A percentile compares a stretch with the other conserved stretches of the same genome.
These are phyloP conservation scores for Bombus picipes DNA, from an alignment of 1,140 invertebrate species.

Conservation along the genomic window DNA sequence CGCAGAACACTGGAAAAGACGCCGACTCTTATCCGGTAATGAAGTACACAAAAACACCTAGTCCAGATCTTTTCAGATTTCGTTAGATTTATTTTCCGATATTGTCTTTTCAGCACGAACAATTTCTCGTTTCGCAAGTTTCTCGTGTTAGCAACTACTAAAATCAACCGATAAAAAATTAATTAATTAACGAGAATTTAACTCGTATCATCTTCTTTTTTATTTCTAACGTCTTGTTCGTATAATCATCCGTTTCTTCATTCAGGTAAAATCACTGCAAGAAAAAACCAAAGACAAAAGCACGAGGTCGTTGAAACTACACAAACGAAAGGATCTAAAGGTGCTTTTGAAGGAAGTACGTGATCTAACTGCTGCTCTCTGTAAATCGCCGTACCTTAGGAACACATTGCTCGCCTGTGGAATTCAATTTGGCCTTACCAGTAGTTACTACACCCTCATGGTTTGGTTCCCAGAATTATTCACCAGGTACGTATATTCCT, in stretches of 20 bases:
- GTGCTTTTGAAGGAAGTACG: constrained; percentile 86
- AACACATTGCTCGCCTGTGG: constrained; percentile 88
- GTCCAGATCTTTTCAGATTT: too few species aligned
- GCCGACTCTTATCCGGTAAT: constrained; percentile 87
- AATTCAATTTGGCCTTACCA: constrained; percentile 89
- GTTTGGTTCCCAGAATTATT: constrained; percentile 93
- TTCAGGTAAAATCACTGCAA: constrained; percentile 86
- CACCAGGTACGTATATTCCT: constrained; percentile 70
- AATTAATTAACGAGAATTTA: neutral
- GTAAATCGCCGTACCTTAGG: constrained; percentile 86
- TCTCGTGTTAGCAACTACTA: too few species aligned
- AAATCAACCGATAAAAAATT: too few species aligned
- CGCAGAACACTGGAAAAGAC: constrained; percentile 87
- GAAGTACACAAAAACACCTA: too few species aligned
- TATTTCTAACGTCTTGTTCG: neutral
- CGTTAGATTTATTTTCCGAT: too few species aligned
- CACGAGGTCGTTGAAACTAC: constrained; percentile 78
- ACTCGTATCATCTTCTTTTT: neutral
- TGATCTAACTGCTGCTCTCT: constrained; percentile 87
- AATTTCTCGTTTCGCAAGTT: too few species aligned
- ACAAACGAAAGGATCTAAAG: constrained; percentile 87
- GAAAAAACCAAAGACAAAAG: constrained; percentile 85
- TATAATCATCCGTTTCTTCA: neutral
- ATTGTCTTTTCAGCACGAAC: too few species aligned
- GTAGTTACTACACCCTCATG: constrained; percentile 92